Conservation (phyloP, 2,113 vertebrate genomes). For the Dolichallabes microphthalmus region DNA sequence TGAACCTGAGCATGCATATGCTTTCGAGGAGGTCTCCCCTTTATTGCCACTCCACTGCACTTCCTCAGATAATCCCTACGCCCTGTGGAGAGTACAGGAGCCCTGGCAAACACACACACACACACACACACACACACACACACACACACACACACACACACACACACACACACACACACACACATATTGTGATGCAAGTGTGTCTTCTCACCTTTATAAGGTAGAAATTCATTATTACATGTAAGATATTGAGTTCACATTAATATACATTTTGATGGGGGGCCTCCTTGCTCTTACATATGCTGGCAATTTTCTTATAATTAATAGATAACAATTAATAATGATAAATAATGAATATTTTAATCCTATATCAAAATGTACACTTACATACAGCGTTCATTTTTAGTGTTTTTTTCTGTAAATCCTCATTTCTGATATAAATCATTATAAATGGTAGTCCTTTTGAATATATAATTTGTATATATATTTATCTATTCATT, state of each 20-base stretch:
- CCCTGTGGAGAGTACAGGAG: constrained; percentile 54
- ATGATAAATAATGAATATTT: too few species aligned
- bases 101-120: constrained; percentile 51
- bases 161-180: constrained; percentile 12
- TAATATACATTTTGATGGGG: neutral
- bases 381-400: neutral
- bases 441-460: neutral
- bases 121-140: constrained; percentile 47
- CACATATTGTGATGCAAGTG: neutral
- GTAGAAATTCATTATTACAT: neutral
- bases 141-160: constrained; percentile 49
- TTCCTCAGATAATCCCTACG: constrained; percentile 57
- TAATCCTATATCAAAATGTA: too few species aligned
- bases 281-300: neutral
- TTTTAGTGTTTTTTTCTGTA: neutral
- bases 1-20: constrained; percentile 58
- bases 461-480: neutral
- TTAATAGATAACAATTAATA: neutral
- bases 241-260: neutral
- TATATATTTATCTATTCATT: neutral
- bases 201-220: neutral
- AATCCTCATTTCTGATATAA: neutral
- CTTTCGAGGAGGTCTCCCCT: constrained; percentile 55
- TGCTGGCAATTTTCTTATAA: too few species aligned
- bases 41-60: constrained; percentile 55